Evolutionary conservation across 1,140 invertebrate genomes (phyloP).

Genomic region (Ptiloglossa arizonensis): DNA sequence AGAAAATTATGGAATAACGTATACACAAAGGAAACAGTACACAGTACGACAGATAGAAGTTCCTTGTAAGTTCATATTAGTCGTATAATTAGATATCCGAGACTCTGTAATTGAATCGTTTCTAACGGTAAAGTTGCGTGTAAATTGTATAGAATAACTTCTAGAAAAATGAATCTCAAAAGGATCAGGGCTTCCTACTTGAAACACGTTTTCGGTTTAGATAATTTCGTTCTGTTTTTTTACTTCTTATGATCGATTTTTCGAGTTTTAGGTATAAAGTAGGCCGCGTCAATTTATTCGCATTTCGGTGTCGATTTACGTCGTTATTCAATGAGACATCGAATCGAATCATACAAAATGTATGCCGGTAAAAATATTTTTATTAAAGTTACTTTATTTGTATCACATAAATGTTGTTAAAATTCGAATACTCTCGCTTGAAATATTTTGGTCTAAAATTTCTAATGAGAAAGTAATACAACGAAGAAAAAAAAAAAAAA

Average conservation of each 20-base stretch:
- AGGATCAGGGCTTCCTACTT: slow-evolving; percentile 14
- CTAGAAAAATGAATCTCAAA: slow-evolving; percentile 52
- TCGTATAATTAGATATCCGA: slow-evolving; percentile 38
- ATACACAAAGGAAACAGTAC: slow-evolving; percentile 39
- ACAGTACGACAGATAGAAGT: slow-evolving; percentile 31
- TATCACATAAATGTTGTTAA: not conserved
- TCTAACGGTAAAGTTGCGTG: slow-evolving; percentile 14
- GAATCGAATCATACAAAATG: not conserved
- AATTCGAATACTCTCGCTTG: not conserved
- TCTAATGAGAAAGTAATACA: not conserved
- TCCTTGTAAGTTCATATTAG: slow-evolving; percentile 32
- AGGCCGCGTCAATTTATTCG: slow-evolving; percentile 27
- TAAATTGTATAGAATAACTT: slow-evolving; percentile 47
- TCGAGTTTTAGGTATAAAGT: slow-evolving; percentile 24
- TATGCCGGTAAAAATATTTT: no score
- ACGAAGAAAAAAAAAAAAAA: no score
- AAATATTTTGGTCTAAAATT: not conserved
- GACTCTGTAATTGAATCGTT: slow-evolving; percentile 27
- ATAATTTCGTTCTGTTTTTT: not conserved
- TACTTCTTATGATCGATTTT: slow-evolving; percentile 2
- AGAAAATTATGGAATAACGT: slow-evolving; percentile 33
- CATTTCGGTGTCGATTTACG: not conserved
- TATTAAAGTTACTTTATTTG: not conserved
- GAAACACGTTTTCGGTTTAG: slow-evolving; percentile 25
- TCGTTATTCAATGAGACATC: slow-evolving; percentile 13